These are phyloP conservation scores for Heterochromis multidens DNA, from an alignment of 2,113 vertebrate species.

Conservation along the genomic window DNA sequence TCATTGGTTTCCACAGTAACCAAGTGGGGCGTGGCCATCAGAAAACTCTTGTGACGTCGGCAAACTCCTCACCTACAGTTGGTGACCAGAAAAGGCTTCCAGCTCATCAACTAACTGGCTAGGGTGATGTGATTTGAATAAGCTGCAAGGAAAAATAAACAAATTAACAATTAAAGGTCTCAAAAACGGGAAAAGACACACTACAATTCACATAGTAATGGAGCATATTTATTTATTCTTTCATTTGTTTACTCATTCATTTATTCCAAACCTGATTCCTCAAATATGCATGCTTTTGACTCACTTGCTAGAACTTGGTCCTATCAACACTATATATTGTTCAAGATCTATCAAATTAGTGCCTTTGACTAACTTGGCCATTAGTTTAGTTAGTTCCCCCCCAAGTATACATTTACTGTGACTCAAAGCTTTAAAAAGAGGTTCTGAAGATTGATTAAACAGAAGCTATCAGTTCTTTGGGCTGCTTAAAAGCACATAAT, in stretches of 20 bases:
- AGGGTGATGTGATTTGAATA: background rate
- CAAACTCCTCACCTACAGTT: background rate
- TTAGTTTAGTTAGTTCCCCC: background rate
- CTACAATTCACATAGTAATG: background rate
- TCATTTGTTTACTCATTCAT: background rate
- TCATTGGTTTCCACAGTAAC: conserved; percentile 67
- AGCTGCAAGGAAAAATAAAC: background rate
- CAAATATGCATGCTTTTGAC: background rate
- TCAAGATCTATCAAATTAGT: background rate
- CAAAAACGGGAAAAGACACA: background rate
- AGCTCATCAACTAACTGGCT: background rate
- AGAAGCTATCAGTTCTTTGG: background rate
- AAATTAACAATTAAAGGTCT: background rate
- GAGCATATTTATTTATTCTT: background rate
- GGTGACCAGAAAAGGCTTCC: background rate
- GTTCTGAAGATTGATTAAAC: background rate
- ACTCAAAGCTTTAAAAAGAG: background rate
- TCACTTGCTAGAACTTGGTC: background rate
- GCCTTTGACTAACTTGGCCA: background rate
- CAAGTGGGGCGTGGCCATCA: conserved; percentile 34
- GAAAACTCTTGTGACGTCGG: background rate
- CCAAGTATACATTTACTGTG: background rate
- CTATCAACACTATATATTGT: background rate
- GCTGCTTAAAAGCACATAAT: background rate
- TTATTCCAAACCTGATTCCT: background rate